Percentiles rank a stretch among this genome's conserved stretches.
phyloP scores from a whole-genome alignment of 2,888 invertebrate genomes.

The Rambutsinella grinnellia region DNA sequence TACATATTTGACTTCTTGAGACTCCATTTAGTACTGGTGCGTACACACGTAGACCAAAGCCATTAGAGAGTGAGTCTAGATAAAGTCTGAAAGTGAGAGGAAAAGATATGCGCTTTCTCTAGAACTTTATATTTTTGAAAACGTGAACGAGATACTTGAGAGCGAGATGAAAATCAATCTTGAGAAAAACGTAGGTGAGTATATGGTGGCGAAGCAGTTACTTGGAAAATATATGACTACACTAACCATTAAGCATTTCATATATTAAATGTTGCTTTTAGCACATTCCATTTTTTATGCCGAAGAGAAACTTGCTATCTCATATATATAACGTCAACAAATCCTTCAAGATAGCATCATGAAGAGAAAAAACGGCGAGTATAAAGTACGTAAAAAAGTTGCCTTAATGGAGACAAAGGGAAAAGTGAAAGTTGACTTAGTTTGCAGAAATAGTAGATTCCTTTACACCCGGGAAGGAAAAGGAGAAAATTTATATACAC shows the following conservation, averaged over 20 bases:
- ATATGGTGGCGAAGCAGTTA: no score
- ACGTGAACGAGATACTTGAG: not conserved
- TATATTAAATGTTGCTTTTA: no score
- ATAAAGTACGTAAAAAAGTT: constrained; percentile 23
- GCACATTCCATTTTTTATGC: not conserved
- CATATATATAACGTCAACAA: not conserved
- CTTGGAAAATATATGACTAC: no score
- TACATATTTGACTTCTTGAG: not conserved
- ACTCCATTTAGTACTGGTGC: no score
- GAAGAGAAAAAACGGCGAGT: not conserved
- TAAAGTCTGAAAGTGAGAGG: no score
- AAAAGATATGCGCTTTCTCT: no score
- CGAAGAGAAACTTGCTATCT: not conserved
- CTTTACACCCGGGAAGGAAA: no score
- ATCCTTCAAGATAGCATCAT: not conserved
- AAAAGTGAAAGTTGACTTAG: constrained; percentile 38
- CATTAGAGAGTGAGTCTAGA: no score
- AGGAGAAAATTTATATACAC: not conserved
- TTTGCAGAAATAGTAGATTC: constrained; percentile 20
- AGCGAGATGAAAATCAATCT: not conserved
- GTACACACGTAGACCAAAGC: no score
- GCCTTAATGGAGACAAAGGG: constrained; percentile 33
- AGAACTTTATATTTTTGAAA: no score
- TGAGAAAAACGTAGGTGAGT: not conserved
- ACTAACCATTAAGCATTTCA: no score